Base-by-base conservation (phyloP, 2,888 invertebrate species). In the Marasmarcha lunaedactyla region DNA sequence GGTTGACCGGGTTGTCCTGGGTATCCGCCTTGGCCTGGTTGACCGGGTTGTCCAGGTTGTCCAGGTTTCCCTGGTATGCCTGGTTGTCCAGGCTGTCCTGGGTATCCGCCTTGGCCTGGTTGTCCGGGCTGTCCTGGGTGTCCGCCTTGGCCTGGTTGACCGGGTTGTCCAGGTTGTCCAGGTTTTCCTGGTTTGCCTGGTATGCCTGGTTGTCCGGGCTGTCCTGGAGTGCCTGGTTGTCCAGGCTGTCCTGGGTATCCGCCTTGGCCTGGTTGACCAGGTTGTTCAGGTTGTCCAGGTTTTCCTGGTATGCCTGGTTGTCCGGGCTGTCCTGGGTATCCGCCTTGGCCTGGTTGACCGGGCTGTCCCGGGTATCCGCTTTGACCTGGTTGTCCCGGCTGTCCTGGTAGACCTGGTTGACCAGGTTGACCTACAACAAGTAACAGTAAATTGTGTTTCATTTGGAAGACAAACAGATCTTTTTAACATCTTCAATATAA, bases 61-160 rank as follows among this genome's bases (percentile, higher is more conserved):
- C 50, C 55, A 20, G 59, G 57, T 14, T 30, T 62, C 1, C 44
- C 62, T 11, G 77, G 77, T 13, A 57, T 56, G 11, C 50, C 47
- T 1, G 46, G 41, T 6, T 57, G 47, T 33, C 55, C 42, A 42
- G 30, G 30, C 1, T 37, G 37, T 1, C 44, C 46, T 10, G 46
- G 46, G 2, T n/a, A 15, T 4, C 57, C 59, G 14, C 88, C 87
- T 30, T 52, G 74, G 6, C 71, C 81, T 0, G 72, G 72, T 7
- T 57, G 57, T 1, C 61, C 72, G 38, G 69, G 72, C 12, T 54
- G 53, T 2, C 54, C 54, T 40, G 74, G 77, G 4, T 48, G 42
- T 15, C 38, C 46, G n/a, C 71, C 51, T 39, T 47, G 43, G 36
- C 59, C 61, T 42, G 63, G 58, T 6, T 39, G 37, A 2, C 44